Evolutionary conservation across 2,797 vertebrate species (phyloP).

Genomic region (Linurgus olivaceus): DNA sequence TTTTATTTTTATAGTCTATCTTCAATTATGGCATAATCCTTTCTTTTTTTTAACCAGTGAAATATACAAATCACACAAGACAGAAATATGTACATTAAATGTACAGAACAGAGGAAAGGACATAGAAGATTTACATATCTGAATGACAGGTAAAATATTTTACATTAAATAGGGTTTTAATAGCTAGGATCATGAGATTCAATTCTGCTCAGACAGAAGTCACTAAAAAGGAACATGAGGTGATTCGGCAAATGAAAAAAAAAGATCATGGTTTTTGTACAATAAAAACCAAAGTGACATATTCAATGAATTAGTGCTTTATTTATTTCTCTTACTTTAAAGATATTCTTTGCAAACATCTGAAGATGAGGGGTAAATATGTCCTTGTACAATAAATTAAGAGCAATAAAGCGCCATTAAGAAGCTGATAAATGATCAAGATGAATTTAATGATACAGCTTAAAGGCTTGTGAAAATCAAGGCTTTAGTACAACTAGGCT

Average conservation of each 20-base stretch:
- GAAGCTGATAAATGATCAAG: slow-evolving; percentile 46
- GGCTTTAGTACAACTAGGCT: slow-evolving; percentile 56
- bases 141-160: slow-evolving; percentile 80
- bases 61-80: slow-evolving; percentile 84
- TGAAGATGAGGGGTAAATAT: slow-evolving; percentile 71
- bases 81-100: slow-evolving; percentile 85
- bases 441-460: slow-evolving; percentile 49
- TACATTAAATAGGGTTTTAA: slow-evolving; percentile 85
- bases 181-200: slow-evolving; percentile 76
- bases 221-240: slow-evolving; percentile 70
- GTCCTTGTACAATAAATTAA: slow-evolving; percentile 80
- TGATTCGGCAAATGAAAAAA: slow-evolving; percentile 70
- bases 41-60: slow-evolving; percentile 74
- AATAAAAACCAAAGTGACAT: slow-evolving; percentile 82
- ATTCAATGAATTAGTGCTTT: slow-evolving; percentile 79
- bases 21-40: slow-evolving; percentile 79
- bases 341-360: slow-evolving; percentile 71
- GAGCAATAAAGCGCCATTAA: slow-evolving; percentile 61
- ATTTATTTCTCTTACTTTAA: slow-evolving; percentile 71
- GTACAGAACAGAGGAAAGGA: slow-evolving; percentile 79
- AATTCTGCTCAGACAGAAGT: slow-evolving; percentile 73
- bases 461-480: slow-evolving; percentile 55
- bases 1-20: slow-evolving; percentile 85
- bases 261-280: slow-evolving; percentile 71
- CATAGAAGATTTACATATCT: slow-evolving; percentile 82